Base-by-base conservation (phyloP, 2,888 invertebrate genomes). In the Lymantria monacha region DNA sequence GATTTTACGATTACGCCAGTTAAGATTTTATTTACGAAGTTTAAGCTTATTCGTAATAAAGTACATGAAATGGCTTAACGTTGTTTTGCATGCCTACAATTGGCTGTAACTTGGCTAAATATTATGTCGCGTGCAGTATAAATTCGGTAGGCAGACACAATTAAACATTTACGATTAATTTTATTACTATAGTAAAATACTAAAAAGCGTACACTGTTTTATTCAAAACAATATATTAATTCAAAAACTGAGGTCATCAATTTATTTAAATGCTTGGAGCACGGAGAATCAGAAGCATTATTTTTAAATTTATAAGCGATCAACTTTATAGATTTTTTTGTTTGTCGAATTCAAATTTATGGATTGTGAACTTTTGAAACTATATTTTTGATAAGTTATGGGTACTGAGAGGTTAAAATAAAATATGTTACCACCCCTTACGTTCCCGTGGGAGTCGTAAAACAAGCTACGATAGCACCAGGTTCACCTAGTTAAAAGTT, bases 81-180 rank as follows among this genome's bases (percentile, higher is more conserved):
- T 63, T 66, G 71, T 75, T 77, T 81, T 63, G 82, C 83, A 82
- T 81, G 83, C 69, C 70, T 57, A 64, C 78, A 80, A 80, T 83
- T 76, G 65, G 69, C 62, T 59, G 62, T 67, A 69, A 66, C 66
- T 74, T 75, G 68, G 75, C 79, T 79, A 81, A 83, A 81, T 80
- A 83, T 80, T 79, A 76, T 71, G 83, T 85, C 79, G 84, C 85
- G 84, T 85, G 84, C 75, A 64, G 55, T 70, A 72, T 69, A 72
- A 75, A 70, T 74, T 70, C 62, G 68, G 70, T 61, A 66, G 68
- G 69, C 63, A 67, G 63, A 67, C 67, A 72, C 64, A 66, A 75
- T 76, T 73, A 76, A 79, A 74, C 71, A 75, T 76, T 72, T 71
- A 76, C 72, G 73, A 72, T 74, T 72, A 71, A 74, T 64, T 76